Base-by-base conservation (phyloP, 2,113 vertebrate genomes). In the Poeciliopsis occidentalis region DNA sequence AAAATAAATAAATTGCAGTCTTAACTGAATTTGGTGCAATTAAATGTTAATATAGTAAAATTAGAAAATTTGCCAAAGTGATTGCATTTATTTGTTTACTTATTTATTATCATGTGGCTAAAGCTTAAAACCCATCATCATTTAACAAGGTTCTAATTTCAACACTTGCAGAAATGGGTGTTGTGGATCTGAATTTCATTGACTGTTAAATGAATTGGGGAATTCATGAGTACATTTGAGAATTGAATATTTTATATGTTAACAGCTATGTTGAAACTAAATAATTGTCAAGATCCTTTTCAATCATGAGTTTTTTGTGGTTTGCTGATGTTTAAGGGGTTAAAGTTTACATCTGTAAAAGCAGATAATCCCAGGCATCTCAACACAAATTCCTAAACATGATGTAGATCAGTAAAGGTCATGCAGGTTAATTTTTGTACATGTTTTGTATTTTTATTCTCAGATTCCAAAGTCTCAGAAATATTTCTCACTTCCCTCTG, bases 401-500 rank as follows among this genome's bases (percentile, higher is more conserved):
- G 26, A 17, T n/a, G 31, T 69, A 17, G n/a, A 2, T 62, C 30
- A 37, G 34, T 69, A 22, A 57, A 17, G 29, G 60, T 64, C n/a
- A 12, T 17, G 44, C 44, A 19, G 0, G 44, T 2, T 15, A 17
- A 62, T 54, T 34, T 8, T 34, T 34, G 32, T 6, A 5, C 31
- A 4, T 26, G 7, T 61, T 4, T 44, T 57, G 3, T 29, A 0
- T 0, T 1, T 8, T 57, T 27, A 4, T 68, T 34, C 17, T 32
- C 79, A 94, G 94, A 69, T 77, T 22, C 51, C 82, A 8, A 91
- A 57, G 81, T 85, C 87, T 8, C 90, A 92, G 0, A 95, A 94
- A 71, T 95, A 92, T 70, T 93, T 93, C 72, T 95, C 95, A 29
- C 89, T 95, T 74, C 95, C 95, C 74, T 63, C 86, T 75, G 93